Evolutionary conservation across 2,113 vertebrate species (phyloP).

Genomic region (Vidua macroura): DNA sequence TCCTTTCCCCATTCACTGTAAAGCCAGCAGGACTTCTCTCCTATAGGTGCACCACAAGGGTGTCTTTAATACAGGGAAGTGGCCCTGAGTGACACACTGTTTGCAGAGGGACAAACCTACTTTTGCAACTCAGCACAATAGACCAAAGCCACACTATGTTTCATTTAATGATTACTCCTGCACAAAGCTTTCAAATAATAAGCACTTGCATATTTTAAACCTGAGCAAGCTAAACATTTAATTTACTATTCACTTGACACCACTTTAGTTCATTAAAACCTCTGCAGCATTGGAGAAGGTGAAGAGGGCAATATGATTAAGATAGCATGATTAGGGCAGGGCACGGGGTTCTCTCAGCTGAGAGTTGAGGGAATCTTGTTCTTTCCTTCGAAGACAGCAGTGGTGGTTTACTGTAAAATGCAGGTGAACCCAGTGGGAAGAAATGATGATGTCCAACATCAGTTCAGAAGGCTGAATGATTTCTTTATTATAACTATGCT

Average conservation of each 20-base stretch:
- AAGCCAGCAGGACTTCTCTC: background rate
- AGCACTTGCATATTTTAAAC: constrained; percentile 9
- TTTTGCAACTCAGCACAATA: background rate
- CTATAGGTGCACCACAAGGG: background rate
- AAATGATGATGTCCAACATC: no score
- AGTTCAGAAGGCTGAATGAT: no score
- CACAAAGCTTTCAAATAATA: constrained; percentile 23
- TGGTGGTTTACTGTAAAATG: background rate
- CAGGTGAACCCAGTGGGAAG: no score
- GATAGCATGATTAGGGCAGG: background rate
- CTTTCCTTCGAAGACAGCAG: background rate
- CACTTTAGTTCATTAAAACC: constrained; percentile 4
- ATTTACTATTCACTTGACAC: constrained; percentile 16
- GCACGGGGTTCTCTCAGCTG: background rate
- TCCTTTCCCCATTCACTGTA: background rate
- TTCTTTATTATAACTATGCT: no score
- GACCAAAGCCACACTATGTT: background rate
- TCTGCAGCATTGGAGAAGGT: background rate
- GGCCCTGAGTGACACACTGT: background rate
- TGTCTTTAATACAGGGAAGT: background rate
- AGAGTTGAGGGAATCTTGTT: background rate
- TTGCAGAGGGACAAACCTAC: background rate
- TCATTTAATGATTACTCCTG: constrained; percentile 13
- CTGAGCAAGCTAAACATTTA: constrained; percentile 17
- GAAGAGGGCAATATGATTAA: background rate